Evolutionary conservation across 1,140 invertebrate species (phyloP), one percentile per base, ranked within the genome.

Genomic region (Brachionus rubens): DNA sequence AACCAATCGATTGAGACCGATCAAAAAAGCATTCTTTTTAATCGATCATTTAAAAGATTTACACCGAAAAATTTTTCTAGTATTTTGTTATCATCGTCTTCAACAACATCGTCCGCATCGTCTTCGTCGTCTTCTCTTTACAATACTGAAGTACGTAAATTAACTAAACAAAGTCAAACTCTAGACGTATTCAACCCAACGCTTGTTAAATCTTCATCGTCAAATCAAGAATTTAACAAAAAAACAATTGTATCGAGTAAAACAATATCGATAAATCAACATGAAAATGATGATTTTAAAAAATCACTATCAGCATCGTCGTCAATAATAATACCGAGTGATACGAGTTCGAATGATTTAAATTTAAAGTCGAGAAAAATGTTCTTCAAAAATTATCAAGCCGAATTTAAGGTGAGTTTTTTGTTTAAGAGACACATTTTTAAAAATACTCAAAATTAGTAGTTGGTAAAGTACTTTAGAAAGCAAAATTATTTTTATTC

Each of bases 151-250:
- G 28, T 59, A 19, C 26, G 16, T 6, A 59, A 59, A 36, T 2
- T 59, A 16, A 59, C 54, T 33, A 59, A 59, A 16, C 54, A 59
- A 59, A 59, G 54, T 36, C 54, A 59, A 16, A 59, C 54, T 16
- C 30, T 59, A 19, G 28, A 36, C n/a, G 30, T 59, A 19, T 19
- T 59, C 9, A 33, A 30, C 1, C 28, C 54, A 19, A 33, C 4
- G 3, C 3, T 5, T 5, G 33, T 59, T 9, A 59, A 59, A 30
- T 59, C 54, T 40, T 59, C 54, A 30, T 59, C 54, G 12, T 59
- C 54, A 33, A 33, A 33, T 33, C 54, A 59, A 19, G 54, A 59
- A 16, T 36, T 59, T 14, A 54, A 54, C 16, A 14, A n/a, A 10
- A 59, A 59, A 19, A 16, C 33, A 33, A 16, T 33, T 21, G 28